Base-by-base conservation (phyloP, 2,888 invertebrate species). In the Chrysotoxum bicinctum region DNA sequence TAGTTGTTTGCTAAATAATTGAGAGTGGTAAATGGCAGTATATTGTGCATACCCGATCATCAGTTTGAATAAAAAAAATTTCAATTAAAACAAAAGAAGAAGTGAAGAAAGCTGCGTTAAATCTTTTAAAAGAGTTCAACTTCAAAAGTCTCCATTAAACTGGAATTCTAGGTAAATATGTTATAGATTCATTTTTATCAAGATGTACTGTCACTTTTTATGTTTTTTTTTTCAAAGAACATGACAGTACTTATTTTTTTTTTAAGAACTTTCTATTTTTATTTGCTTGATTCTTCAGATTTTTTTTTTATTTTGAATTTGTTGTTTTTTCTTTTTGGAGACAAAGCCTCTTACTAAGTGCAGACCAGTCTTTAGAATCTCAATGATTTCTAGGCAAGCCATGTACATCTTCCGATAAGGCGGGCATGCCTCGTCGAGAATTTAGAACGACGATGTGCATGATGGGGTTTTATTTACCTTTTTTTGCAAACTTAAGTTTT, bases 211-310 rank as follows among this genome's bases (percentile, higher is more conserved):
- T 62, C 74, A 68, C 68, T 70, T 56, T 56, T 50, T 23, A 12
- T 21, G 12, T 21, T 48, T 50, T 19, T 12, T 26, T 26, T 64
- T 19, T 56, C 7, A 26, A 75, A 72, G 64, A 70, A 69, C 78
- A 64, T 69, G 56, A 23, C 69, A 43, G 40, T 62, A 52, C 48
- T 58, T 26, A 32, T 79, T 56, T 45, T 69, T 69, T 30, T 37
- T 52, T 3, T n/a, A 75, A 81, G 76, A 77, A 85, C 76, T 73
- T 85, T 85, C 76, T 77, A 77, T 73, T 85, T 78, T 62, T 45
- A 74, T 80, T 82, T 84, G 85, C 85, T 85, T 85, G 85, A 76
- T 85, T 85, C 85, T 85, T 81, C 60, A 30, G 30, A 52, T 64
- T 35, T 52, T 58, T 52, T 45, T 60, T 50, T 50, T 26, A 43